phyloP scores from a whole-genome alignment of 2,888 invertebrate genomes.

The Tenthredo amoena region DNA sequence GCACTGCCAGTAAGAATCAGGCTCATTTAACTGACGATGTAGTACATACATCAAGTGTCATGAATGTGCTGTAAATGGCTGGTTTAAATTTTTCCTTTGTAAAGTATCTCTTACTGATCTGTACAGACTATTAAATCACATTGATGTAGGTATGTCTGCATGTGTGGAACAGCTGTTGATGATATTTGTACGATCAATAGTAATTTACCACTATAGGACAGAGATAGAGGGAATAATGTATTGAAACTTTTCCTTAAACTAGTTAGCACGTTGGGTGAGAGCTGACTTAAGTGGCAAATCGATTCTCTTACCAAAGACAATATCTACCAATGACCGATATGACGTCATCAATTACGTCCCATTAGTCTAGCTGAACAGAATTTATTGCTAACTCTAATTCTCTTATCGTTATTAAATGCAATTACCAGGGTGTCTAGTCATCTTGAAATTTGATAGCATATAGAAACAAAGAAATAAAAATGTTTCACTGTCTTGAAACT shows the following conservation, averaged over 20 bases:
- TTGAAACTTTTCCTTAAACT: not conserved
- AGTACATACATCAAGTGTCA: not conserved
- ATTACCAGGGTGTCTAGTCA: not conserved
- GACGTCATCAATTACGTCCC: slow-evolving; percentile 57
- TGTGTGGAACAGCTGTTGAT: not conserved
- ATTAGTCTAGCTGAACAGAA: slow-evolving; percentile 61
- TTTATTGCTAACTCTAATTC: slow-evolving; percentile 40
- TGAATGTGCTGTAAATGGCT: not conserved
- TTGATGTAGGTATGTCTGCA: not conserved
- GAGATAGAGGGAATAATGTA: not conserved
- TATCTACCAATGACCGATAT: slow-evolving; percentile 49
- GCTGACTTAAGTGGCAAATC: not conserved
- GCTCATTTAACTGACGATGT: not conserved
- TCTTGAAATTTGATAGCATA: not conserved
- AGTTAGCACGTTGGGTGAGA: slow-evolving; percentile 3
- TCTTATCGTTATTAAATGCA: not conserved
- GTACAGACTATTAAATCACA: not conserved
- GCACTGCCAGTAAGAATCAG: not conserved
- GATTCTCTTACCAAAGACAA: slow-evolving; percentile 46
- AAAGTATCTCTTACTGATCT: not conserved
- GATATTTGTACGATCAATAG: not conserved
- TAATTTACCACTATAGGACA: not conserved
- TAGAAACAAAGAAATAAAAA: not conserved
- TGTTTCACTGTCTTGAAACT: not conserved
- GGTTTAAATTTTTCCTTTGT: not conserved